Evolutionary conservation across 2,113 vertebrate species (phyloP).

Genomic region (Sula dactylatra): DNA sequence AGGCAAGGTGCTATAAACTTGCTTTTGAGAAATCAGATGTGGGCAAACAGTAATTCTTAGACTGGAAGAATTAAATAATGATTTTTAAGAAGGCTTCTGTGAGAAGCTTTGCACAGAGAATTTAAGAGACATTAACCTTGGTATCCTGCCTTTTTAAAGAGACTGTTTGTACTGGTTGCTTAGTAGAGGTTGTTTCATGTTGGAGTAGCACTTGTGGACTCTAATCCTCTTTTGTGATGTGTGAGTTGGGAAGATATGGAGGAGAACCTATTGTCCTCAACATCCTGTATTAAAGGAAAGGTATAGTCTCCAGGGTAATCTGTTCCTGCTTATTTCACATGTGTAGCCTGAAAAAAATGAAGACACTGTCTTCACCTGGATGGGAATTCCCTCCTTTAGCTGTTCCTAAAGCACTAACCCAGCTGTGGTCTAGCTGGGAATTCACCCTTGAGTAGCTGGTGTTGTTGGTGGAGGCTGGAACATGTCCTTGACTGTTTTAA

Average conservation of each 20-base stretch:
- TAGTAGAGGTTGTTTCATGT: neutral
- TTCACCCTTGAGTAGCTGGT: neutral
- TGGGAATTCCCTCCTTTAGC: neutral
- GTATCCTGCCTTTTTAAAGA: neutral
- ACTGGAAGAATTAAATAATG: neutral
- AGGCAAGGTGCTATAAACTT: neutral
- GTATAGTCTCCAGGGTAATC: neutral
- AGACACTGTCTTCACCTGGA: neutral
- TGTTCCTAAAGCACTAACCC: neutral
- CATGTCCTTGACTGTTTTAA: neutral
- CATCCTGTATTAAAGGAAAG: neutral
- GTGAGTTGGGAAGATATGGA: neutral
- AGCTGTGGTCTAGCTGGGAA: neutral
- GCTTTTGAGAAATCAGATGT: neutral
- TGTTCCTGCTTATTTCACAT: neutral
- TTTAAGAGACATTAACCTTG: neutral
- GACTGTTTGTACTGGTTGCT: neutral
- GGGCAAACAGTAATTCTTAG: neutral
- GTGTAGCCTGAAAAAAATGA: neutral
- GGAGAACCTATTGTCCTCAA: neutral
- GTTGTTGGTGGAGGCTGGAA: neutral
- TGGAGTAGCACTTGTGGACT: neutral
- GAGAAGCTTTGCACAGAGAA: neutral
- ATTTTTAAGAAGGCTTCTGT: neutral
- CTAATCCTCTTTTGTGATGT: neutral